Evolutionary conservation across 2,113 vertebrate species (phyloP).

Genomic region (Gadus chalcogrammus): DNA sequence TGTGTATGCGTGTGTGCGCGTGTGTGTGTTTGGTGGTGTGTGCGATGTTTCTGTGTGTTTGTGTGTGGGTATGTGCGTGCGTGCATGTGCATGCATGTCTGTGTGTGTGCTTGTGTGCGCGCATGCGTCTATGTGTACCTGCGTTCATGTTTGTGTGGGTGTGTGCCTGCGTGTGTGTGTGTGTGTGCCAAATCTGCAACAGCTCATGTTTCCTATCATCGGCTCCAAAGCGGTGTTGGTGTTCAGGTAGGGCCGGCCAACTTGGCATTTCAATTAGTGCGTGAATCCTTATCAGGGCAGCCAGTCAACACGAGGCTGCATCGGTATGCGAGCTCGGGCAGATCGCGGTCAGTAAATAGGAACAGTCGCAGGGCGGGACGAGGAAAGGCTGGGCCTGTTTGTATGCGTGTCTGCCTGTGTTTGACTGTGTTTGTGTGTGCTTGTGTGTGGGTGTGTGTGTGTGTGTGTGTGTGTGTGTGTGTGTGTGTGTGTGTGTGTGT

Average conservation of each 20-base stretch:
- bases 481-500: no score
- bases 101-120: neutral
- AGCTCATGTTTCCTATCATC: slow-evolving; percentile 17
- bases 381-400: neutral
- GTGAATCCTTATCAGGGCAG: slow-evolving; percentile 45
- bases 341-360: slow-evolving; percentile 25
- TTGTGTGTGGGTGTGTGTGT: no score
- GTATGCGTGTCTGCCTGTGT: neutral
- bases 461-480: no score
- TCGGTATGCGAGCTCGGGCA: slow-evolving; percentile 55
- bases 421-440: neutral
- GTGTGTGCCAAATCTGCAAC: slow-evolving; percentile 20
- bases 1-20: no score
- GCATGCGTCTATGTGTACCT: no score
- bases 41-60: no score
- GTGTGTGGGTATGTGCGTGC: neutral
- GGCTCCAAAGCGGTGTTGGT: slow-evolving; percentile 15
- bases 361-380: slow-evolving; percentile 32
- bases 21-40: no score
- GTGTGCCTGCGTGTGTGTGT: slow-evolving; percentile 34
- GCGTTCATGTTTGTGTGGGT: neutral
- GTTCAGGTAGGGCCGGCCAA: slow-evolving; percentile 36
- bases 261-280: slow-evolving; percentile 52
- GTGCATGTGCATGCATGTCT: neutral
- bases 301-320: slow-evolving; percentile 46